Base-by-base conservation (phyloP, 53 echinoderm and acorn worm genomes). In the Glandiceps talaboti region DNA sequence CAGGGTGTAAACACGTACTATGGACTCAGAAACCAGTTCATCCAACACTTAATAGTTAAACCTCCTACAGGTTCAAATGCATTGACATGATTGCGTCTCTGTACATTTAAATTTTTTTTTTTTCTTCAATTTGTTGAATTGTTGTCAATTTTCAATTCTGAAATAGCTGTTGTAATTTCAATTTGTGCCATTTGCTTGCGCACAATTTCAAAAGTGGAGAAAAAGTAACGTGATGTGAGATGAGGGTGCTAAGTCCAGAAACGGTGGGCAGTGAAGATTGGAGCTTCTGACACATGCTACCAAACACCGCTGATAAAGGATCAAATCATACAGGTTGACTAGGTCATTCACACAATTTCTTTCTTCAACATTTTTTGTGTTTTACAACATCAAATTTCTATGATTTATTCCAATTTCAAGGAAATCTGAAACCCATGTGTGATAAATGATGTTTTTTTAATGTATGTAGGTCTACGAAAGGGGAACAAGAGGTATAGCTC, bases 391-490 rank as follows among this genome's bases (percentile, higher is more conserved):
- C 20, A 45, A 45, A 45, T 45, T 45, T 45, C 64, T 45, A 45
- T 45, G 64, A 45, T 45, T 45, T 45, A 20, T 45, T 45, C 64
- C 6, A 20, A 45, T 45, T 45, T 45, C 64, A 45, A 6, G 6
- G 6, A 20, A 45, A 12, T 6, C 6, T 45, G 64, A 20, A 12
- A 6, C 6, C 64, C 6, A 20, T 12, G 64, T 12, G 64, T 12
- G 64, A 12, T 12, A 45, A 12, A 45, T 45, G 64, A 45, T 20
- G 20, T 12, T 45, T 75, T 25, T 75, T 30, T 31, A 33, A 33
- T 32, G 31, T 31, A 28, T 78, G 31, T 84, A 97, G 97, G 93
- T 97, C 20, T 97, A 87, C 89, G 89, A 91, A 64, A 75, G 86
- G 28, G 93, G 97, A 27, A 28, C 92, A 82, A 89, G 82, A 73